Evolutionary conservation across 92 coral and sea anemone species (phyloP).

Genomic region (Paramuricea clavata): DNA sequence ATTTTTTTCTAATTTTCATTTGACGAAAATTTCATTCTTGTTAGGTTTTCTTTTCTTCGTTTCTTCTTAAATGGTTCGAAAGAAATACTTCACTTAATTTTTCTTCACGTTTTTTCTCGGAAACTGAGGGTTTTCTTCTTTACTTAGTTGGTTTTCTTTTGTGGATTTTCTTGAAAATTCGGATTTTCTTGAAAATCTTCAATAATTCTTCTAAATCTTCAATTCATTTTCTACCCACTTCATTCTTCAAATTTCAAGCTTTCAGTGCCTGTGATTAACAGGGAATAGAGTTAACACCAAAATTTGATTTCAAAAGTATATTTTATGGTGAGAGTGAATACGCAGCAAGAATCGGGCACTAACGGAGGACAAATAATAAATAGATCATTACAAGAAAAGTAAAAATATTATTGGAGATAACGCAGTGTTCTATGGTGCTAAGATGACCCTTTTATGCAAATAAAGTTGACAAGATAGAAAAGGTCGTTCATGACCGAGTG

Average conservation of each 20-base stretch:
- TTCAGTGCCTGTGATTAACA: slow-evolving; percentile 51
- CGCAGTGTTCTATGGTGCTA: no score
- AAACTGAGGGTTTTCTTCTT: slow-evolving; percentile 36
- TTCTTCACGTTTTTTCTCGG: slow-evolving; percentile 18
- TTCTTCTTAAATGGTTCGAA: slow-evolving; percentile 23
- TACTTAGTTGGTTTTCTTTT: slow-evolving; percentile 29
- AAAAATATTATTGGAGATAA: no score
- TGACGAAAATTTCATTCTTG: slow-evolving; percentile 21
- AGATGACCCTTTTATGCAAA: no score
- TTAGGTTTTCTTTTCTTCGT: slow-evolving; percentile 36
- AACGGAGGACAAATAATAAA: not conserved
- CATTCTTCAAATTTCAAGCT: slow-evolving; percentile 50
- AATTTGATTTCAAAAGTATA: not conserved
- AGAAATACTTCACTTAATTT: slow-evolving; percentile 34
- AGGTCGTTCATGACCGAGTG: not conserved
- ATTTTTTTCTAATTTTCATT: slow-evolving; percentile 1
- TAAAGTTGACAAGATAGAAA: no score
- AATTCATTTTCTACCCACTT: slow-evolving; percentile 44
- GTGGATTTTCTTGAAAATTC: not conserved
- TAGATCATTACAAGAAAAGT: no score
- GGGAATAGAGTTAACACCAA: slow-evolving; percentile 45
- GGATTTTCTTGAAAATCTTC: slow-evolving; percentile 20
- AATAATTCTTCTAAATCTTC: slow-evolving; percentile 41
- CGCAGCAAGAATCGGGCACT: not conserved
- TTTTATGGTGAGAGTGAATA: not conserved